phyloP scores from a whole-genome alignment of 2,113 vertebrate genomes.

The Cynopterus brachyotis region DNA sequence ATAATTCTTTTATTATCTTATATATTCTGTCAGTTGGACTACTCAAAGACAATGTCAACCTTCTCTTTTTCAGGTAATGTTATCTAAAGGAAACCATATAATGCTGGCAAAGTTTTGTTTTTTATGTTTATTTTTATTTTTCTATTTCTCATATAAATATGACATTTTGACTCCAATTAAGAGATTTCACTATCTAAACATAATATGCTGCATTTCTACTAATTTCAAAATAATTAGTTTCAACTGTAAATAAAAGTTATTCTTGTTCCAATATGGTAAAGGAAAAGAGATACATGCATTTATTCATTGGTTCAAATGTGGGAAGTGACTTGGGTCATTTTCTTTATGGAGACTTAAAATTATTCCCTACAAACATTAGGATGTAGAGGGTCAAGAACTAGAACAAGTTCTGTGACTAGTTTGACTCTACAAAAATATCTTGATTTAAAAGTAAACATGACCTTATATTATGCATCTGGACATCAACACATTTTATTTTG shows the following conservation, averaged over 20 bases:
- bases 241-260: constrained; percentile 34
- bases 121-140: background rate
- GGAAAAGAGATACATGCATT: constrained; percentile 4
- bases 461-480: background rate
- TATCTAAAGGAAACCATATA: background rate
- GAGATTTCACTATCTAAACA: background rate
- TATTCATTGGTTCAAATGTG: background rate
- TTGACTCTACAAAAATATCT: background rate
- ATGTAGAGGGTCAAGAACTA: background rate
- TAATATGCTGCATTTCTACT: background rate
- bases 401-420: background rate
- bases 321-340: background rate
- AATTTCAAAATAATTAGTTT: constrained; percentile 51
- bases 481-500: background rate
- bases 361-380: background rate
- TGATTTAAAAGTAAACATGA: background rate
- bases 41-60: background rate
- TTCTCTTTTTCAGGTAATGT: background rate
- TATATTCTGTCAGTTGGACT: background rate
- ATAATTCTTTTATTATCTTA: background rate
- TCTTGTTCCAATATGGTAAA: constrained; percentile 44
- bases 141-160: background rate
- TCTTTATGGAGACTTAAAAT: constrained; percentile 15
- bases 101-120: background rate
- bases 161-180: background rate